Conservation (phyloP, 2,113 vertebrate genomes). For the Cercopithecus mona region DNA sequence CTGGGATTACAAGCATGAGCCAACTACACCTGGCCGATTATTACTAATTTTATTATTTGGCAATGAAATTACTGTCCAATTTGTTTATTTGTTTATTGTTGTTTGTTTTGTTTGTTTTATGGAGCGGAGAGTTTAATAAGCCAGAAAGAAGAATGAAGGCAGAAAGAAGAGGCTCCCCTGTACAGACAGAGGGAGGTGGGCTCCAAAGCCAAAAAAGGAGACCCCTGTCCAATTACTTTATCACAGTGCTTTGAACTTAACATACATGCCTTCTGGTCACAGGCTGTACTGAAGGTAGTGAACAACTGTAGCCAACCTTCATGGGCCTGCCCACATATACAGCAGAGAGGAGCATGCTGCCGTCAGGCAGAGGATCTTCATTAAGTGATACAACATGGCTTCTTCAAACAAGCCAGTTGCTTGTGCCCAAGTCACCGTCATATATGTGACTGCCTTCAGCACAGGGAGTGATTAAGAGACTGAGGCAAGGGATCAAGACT, state of each 20-base stretch:
- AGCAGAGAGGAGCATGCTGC: rapidly evolving
- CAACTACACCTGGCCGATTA: rapidly evolving
- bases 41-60: no score
- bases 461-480: not conserved
- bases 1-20: no score
- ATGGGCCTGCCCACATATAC: rapidly evolving
- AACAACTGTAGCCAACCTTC: rapidly evolving
- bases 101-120: no score
- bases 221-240: not conserved
- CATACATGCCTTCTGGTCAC: not conserved
- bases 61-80: no score
- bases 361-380: not conserved
- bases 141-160: no score
- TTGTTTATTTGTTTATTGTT: no score
- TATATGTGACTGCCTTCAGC: not conserved
- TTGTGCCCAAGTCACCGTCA: not conserved
- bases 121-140: no score
- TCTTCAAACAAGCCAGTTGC: not conserved
- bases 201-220: no score
- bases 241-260: not conserved
- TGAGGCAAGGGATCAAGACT: not conserved
- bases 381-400: rapidly evolving
- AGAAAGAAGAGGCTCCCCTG: no score
- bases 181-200: no score
- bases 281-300: not conserved